phyloP scores from a whole-genome alignment of 2,113 vertebrate species.

The Clinocottus analis region DNA sequence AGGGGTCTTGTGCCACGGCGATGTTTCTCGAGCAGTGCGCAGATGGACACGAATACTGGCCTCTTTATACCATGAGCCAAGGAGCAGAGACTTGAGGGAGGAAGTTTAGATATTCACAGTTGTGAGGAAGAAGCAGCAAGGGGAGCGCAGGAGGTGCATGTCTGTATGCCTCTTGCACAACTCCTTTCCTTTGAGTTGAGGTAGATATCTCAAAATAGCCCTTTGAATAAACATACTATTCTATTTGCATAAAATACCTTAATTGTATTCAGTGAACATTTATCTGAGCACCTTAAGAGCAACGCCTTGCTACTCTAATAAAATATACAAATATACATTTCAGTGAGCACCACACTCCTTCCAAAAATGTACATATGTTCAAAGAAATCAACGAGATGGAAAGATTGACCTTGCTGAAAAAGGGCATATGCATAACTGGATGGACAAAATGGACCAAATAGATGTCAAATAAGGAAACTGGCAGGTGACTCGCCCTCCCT shows the following conservation, averaged over 20 bases:
- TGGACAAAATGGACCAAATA: too few relatives aligned
- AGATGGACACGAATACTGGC: slow-evolving; percentile 48
- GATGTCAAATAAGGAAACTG: too few relatives aligned
- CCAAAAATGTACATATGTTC: neutral
- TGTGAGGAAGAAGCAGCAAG: slow-evolving; percentile 1
- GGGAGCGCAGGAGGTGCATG: neutral
- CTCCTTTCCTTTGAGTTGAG: slow-evolving; percentile 39
- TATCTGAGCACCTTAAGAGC: slow-evolving; percentile 10
- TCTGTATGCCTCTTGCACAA: slow-evolving; percentile 14
- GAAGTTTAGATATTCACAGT: neutral
- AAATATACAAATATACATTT: slow-evolving; percentile 11
- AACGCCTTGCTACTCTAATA: slow-evolving; percentile 15
- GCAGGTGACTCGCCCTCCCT: too few relatives aligned
- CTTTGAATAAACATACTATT: slow-evolving; percentile 26
- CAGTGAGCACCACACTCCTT: slow-evolving; percentile 14
- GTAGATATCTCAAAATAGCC: slow-evolving; percentile 26
- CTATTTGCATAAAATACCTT: slow-evolving; percentile 33
- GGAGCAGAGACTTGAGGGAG: slow-evolving; percentile 15
- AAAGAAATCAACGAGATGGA: too few relatives aligned
- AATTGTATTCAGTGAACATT: neutral
- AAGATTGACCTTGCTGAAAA: too few relatives aligned
- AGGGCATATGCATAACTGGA: too few relatives aligned
- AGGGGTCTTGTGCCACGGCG: slow-evolving; percentile 23
- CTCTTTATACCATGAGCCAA: slow-evolving; percentile 23
- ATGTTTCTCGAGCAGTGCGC: slow-evolving; percentile 44